These are phyloP conservation scores for Notoglanidium macrostoma DNA, from an alignment of 2,797 vertebrate species.

Conservation along the genomic window DNA sequence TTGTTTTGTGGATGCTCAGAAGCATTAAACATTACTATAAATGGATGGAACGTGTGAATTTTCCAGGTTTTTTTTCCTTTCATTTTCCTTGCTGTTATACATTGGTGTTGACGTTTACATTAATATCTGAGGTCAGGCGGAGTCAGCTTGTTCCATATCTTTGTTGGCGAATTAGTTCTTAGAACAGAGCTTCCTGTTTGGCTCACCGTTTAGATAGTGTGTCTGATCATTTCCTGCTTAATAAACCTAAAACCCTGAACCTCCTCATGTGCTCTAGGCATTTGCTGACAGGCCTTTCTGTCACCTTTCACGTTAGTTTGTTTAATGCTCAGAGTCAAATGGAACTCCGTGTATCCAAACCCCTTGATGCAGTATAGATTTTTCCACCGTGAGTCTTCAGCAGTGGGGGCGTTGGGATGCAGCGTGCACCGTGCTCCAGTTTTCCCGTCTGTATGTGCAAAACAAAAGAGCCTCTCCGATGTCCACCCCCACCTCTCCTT, in stretches of 20 bases:
- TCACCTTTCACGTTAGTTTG: background rate
- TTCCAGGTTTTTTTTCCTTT: background rate
- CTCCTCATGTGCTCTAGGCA: background rate
- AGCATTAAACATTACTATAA: background rate
- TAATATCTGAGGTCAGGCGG: conserved; percentile 7
- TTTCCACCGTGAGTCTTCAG: conserved; percentile 52
- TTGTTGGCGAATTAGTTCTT: background rate
- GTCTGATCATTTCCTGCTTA: conserved; percentile 58
- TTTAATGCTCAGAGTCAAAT: conserved; percentile 3
- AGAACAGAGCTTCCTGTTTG: conserved; percentile 34
- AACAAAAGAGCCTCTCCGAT: conserved; percentile 53
- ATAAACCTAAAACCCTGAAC: conserved; percentile 43
- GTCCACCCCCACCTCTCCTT: conserved; percentile 36
- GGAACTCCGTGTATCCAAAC: background rate
- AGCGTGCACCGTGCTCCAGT: conserved; percentile 47
- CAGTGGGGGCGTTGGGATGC: conserved; percentile 41
- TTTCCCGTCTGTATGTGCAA: conserved; percentile 46
- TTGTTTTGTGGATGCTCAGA: background rate
- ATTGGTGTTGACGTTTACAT: background rate
- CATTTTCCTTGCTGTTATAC: background rate
- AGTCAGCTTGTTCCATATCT: conserved; percentile 9
- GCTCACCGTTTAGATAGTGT: conserved; percentile 8
- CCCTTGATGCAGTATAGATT: conserved; percentile 38
- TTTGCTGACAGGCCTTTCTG: background rate
- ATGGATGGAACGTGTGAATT: background rate